These are phyloP conservation scores for Orchesellides sinensis DNA, from an alignment of 2,888 invertebrate species.

Conservation along the genomic window DNA sequence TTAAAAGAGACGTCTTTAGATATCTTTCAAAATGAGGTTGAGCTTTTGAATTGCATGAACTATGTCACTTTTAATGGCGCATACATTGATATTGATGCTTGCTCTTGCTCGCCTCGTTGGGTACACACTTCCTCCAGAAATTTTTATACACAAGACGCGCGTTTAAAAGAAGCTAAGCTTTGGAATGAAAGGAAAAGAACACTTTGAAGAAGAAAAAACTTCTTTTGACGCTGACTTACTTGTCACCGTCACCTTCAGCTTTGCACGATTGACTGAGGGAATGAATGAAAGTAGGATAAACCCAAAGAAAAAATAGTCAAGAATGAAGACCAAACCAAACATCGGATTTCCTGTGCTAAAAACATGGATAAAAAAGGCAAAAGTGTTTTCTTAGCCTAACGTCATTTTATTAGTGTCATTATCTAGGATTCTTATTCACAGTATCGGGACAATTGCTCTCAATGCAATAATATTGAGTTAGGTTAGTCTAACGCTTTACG, in stretches of 20 bases:
- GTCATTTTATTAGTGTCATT: too few relatives aligned
- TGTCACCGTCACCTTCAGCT: slow-evolving; percentile 15
- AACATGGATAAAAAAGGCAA: too few relatives aligned
- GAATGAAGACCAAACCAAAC: too few relatives aligned
- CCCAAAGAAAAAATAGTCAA: too few relatives aligned
- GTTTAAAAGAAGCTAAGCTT: background rate
- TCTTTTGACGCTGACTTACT: slow-evolving; percentile 1
- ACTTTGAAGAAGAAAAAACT: background rate
- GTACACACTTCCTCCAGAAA: background rate
- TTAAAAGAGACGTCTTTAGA: slow-evolving; percentile 4
- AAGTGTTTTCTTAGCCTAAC: too few relatives aligned
- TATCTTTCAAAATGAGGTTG: slow-evolving; percentile 15
- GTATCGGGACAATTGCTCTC: too few relatives aligned
- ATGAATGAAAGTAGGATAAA: too few relatives aligned
- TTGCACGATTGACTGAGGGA: slow-evolving; percentile 10
- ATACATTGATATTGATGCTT: slow-evolving; percentile 16
- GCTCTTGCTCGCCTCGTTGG: background rate
- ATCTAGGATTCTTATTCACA: too few relatives aligned
- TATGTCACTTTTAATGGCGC: slow-evolving; percentile 19
- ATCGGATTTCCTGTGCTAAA: too few relatives aligned
- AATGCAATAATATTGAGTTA: too few relatives aligned
- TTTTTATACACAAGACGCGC: too few relatives aligned
- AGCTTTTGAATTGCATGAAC: slow-evolving; percentile 18
- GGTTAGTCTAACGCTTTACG: too few relatives aligned
- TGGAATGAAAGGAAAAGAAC: background rate